Base-by-base conservation (phyloP, 1,140 invertebrate species). In the Chelonus insularis region DNA sequence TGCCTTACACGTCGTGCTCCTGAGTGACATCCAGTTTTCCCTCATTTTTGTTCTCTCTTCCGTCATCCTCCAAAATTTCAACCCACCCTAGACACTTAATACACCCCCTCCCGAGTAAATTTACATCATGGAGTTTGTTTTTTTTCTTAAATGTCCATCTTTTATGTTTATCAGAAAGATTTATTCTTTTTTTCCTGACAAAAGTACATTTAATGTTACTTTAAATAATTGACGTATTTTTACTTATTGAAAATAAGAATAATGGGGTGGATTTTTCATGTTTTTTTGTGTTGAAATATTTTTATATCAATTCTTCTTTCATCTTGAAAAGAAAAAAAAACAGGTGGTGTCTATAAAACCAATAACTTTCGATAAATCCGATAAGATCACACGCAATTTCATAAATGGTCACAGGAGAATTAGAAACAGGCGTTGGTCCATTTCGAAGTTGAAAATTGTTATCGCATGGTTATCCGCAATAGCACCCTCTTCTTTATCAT, bases 1-100 rank as follows among this genome's bases (percentile, higher is more conserved):
- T 73, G 65, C 68, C 66, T 74, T 74, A 75, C 73, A 72, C 72
- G 71, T 74, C 70, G 65, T 71, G 68, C 63, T 70, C 61, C 67
- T 68, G 70, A 77, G 66, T 70, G 68, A 72, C 68, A 70, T 9
- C 34, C 9, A 23, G 25, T 43, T 43, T 51, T 39, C 58, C 45
- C 21, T 36, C 6, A 51, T 37, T 57, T 29, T 43, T 41, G 39
- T 36, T 48, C 47, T 43, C 16, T 43, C 41, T 43, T 43, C 41
- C 57, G 21, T 39, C 54, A 45, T 29, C 25, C 39, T 54, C 62
- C 45, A 43, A 43, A 43, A 16, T 16, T 16, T 43, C 16, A 16
- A 16, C 41, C 8, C 55, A 25, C 55, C 14, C 12, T 18, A 6
- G 3, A 29, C 25, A 29, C 25, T 29, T 29, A 29, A 4, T 29